A percentile compares a stretch with the other conserved stretches of the same genome.
These are phyloP conservation scores for Scylla paramamosain DNA, from an alignment of 1,140 invertebrate genomes.

Conservation along the genomic window DNA sequence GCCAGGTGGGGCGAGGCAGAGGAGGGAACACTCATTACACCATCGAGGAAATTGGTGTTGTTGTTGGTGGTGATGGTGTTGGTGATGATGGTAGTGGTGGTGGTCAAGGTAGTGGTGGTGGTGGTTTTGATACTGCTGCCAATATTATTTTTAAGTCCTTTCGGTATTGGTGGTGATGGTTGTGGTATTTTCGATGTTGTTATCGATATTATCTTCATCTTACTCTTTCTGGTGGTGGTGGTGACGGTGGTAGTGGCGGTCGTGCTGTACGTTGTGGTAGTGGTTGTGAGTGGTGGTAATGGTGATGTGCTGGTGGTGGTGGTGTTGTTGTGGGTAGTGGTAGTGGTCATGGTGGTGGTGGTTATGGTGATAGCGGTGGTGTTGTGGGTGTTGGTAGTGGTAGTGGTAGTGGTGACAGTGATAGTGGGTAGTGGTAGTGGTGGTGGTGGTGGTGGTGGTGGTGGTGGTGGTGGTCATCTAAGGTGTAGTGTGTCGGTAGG, in stretches of 20 bases:
- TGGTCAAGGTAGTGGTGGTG: background rate
- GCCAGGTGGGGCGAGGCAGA: background rate
- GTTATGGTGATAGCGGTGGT: background rate
- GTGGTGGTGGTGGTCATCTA: background rate
- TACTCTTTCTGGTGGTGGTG: background rate
- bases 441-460: background rate
- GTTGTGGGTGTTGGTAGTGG: background rate
- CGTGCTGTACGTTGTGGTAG: too few relatives aligned
- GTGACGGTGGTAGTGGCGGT: too few relatives aligned
- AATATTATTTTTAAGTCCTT: background rate
- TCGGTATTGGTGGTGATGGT: background rate
- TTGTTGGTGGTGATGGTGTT: background rate
- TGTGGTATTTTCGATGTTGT: too few relatives aligned
- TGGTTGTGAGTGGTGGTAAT: background rate
- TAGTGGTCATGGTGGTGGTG: background rate
- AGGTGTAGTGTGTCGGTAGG: too few relatives aligned
- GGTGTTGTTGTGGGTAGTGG: too few relatives aligned
- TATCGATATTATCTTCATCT: too few relatives aligned
- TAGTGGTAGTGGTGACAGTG: background rate
- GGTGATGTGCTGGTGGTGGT: background rate
- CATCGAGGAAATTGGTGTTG: background rate
- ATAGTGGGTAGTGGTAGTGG: background rate
- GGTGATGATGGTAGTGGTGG: background rate
- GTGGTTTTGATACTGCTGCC: background rate
- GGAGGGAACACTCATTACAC: background rate